Conservation (phyloP, 2,888 invertebrate species). For the Diarsia brunnea region DNA sequence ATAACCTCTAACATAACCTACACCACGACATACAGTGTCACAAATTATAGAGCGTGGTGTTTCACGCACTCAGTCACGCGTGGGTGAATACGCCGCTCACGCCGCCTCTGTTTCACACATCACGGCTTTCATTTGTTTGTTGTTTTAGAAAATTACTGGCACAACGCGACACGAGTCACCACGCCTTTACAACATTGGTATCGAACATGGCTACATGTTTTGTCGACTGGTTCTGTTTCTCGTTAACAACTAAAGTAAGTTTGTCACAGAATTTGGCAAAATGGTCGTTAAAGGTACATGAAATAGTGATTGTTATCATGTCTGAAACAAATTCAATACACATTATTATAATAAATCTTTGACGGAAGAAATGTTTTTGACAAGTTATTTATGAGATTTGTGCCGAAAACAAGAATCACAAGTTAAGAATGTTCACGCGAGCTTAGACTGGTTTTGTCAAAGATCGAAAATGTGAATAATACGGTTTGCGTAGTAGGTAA, state of each 20-base stretch:
- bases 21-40: conserved; percentile 31
- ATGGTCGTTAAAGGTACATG: background rate
- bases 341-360: no score
- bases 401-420: background rate
- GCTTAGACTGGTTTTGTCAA: background rate
- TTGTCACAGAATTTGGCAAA: background rate
- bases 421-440: background rate
- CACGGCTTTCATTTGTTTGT: conserved; percentile 41
- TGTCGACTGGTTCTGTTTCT: background rate
- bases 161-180: background rate
- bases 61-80: conserved; percentile 43
- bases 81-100: conserved; percentile 28
- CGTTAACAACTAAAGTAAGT: background rate
- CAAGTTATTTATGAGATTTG: background rate
- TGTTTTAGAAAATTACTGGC: conserved; percentile 42
- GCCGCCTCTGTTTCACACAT: conserved; percentile 44
- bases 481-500: background rate
- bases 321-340: background rate
- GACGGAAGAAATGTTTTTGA: background rate
- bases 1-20: background rate
- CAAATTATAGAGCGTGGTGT: conserved; percentile 51
- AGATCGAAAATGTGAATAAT: background rate
- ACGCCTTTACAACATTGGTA: background rate
- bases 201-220: background rate
- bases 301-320: background rate